phyloP scores from a whole-genome alignment of 1,140 invertebrate genomes.

The Aradophagus sp. region DNA sequence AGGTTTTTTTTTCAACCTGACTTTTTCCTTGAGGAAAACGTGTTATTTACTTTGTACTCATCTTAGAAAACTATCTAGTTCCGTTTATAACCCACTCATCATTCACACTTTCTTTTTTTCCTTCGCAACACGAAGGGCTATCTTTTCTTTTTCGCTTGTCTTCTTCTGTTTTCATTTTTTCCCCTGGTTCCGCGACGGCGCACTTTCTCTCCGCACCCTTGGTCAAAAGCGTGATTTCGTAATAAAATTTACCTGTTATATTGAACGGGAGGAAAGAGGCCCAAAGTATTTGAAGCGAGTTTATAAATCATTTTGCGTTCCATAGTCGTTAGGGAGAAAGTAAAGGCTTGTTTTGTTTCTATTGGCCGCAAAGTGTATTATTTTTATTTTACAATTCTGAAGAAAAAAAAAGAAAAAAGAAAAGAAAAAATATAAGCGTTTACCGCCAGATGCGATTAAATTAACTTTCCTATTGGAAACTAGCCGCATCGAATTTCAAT shows the following conservation, averaged over 20 bases:
- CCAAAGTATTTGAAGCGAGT: no score
- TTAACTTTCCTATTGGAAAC: no score
- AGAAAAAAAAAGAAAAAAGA: no score
- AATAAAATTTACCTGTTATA: conserved; percentile 65
- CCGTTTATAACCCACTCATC: conserved; percentile 52
- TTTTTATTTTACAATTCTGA: no score
- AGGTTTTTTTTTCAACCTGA: conserved; percentile 7
- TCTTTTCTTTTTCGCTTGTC: conserved; percentile 38
- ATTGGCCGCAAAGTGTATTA: no score
- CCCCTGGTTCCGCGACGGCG: conserved; percentile 17
- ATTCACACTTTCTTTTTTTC: conserved; percentile 53
- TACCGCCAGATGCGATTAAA: no score
- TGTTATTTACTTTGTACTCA: conserved; percentile 6
- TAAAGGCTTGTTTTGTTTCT: no score
- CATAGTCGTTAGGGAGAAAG: no score
- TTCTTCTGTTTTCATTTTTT: conserved; percentile 32
- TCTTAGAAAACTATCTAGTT: conserved; percentile 38
- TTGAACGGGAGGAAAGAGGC: no score
- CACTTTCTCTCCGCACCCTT: conserved; percentile 71
- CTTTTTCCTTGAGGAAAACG: conserved; percentile 18
- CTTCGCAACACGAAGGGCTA: conserved; percentile 23
- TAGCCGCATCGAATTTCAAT: no score
- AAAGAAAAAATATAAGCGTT: no score
- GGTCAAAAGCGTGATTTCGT: conserved; percentile 52
- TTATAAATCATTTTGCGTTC: no score